Evolutionary conservation across 2,797 vertebrate species (phyloP), one percentile per base, ranked within the genome.

Genomic region (Apodemus agrarius): DNA sequence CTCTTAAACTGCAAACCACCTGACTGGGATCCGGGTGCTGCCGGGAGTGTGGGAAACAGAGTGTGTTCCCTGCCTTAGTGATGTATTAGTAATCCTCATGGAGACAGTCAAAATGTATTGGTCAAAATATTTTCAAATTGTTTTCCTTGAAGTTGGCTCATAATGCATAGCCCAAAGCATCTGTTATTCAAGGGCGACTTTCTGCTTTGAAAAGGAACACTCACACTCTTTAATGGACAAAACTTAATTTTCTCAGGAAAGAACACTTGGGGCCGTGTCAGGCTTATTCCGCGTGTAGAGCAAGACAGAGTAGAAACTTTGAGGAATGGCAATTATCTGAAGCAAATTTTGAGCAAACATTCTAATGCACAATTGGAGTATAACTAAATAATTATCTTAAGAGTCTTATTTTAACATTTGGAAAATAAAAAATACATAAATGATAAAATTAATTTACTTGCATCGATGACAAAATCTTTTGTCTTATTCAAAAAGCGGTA

Each of bases 381-480:
- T 72, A 93, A 67, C 49, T 43, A 90, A 85, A 46, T 88, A 17
- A 37, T 90, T 84, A 84, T 91, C 29, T 67, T 90, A 86, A 29
- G 43, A 75, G 21, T 52, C 22, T 85, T 54, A 87, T 9, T 87
- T 93, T 72, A 74, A 29, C 13, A 81, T 10, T 1, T 52, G 52
- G 61, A 95, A 93, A 90, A 52, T 46, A n/a, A 52, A 78, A 81
- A 87, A 37, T 85, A 57, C 31, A 52, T 17, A 75, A 90, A 34
- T 65, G 29, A 26, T 78, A 90, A 89, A 79, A 79, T 88, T 21
- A 10, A 43, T 49, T 96, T 89, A 97, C 69, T 93, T 24, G 21
- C 76, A 74, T 97, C 82, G 2, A 96, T 97, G 72, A 61, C 88
- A 95, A 98, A 98, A 97, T 98, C 79, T 74, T 98, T 57, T 10